Conservation (phyloP, 2,113 vertebrate species). For the Phrynocephalus versicolor region DNA sequence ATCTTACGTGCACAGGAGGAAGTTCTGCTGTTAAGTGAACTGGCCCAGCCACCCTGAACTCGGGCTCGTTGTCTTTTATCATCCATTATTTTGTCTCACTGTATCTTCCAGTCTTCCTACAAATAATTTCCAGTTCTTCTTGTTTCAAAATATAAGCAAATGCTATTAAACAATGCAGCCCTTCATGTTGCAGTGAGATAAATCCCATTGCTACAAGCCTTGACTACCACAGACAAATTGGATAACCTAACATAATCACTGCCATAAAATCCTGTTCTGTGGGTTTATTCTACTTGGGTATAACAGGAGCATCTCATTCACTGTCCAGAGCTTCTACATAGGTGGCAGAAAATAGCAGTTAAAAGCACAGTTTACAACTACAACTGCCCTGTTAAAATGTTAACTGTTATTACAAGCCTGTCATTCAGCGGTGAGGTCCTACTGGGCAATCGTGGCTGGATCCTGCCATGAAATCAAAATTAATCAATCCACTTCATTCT, state of each 20-base stretch:
- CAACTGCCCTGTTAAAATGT: background rate
- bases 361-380: background rate
- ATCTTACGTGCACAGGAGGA: conserved; percentile 66
- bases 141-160: conserved; percentile 4
- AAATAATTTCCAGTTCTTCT: background rate
- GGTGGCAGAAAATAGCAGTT: background rate
- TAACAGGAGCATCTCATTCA: no score
- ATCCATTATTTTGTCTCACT: conserved; percentile 74
- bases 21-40: conserved; percentile 61
- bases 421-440: background rate
- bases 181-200: no score
- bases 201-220: no score
- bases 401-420: background rate
- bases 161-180: background rate
- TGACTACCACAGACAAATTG: no score
- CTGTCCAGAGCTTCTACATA: background rate
- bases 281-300: no score
- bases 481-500: background rate
- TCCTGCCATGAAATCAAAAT: background rate
- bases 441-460: background rate
- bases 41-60: conserved; percentile 93
- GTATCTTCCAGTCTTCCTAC: background rate
- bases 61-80: conserved; percentile 83
- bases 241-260: no score
- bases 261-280: no score